phyloP scores from a whole-genome alignment of 2,888 invertebrate species.

The Hemicrepidius hirtus region DNA sequence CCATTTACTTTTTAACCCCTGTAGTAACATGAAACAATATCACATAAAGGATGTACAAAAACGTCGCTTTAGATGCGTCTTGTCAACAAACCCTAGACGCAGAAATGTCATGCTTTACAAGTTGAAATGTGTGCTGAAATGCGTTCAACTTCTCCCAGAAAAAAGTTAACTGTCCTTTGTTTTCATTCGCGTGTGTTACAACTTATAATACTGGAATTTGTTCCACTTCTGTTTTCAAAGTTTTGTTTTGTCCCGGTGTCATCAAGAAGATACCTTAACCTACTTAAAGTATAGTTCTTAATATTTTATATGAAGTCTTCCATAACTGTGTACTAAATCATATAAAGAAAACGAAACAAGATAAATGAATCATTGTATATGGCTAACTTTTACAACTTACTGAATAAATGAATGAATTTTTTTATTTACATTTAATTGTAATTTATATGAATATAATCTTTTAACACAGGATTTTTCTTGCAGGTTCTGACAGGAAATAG shows the following conservation, averaged over 20 bases:
- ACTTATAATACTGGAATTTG: conserved; percentile 7
- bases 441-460: too few relatives aligned
- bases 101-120: conserved; percentile 43
- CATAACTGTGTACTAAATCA: too few relatives aligned
- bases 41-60: conserved; percentile 29
- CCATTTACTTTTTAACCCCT: conserved; percentile 34
- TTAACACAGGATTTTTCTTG: conserved; percentile 63
- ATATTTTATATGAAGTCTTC: too few relatives aligned
- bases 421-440: too few relatives aligned
- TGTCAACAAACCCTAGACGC: conserved; percentile 29
- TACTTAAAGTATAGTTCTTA: background rate
- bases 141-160: conserved; percentile 8
- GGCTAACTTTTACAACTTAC: too few relatives aligned
- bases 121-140: conserved; percentile 30
- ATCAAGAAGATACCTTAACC: background rate
- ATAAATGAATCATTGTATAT: too few relatives aligned
- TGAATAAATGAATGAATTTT: too few relatives aligned
- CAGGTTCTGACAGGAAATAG: conserved; percentile 85
- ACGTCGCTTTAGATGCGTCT: background rate
- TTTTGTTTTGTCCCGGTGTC: background rate
- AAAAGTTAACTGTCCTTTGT: conserved; percentile 23
- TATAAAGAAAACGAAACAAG: too few relatives aligned
- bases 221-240: background rate
- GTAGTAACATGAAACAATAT: conserved; percentile 34
- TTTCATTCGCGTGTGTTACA: background rate